Conservation (phyloP, 2,888 invertebrate genomes). For the Tethea ocularis region DNA sequence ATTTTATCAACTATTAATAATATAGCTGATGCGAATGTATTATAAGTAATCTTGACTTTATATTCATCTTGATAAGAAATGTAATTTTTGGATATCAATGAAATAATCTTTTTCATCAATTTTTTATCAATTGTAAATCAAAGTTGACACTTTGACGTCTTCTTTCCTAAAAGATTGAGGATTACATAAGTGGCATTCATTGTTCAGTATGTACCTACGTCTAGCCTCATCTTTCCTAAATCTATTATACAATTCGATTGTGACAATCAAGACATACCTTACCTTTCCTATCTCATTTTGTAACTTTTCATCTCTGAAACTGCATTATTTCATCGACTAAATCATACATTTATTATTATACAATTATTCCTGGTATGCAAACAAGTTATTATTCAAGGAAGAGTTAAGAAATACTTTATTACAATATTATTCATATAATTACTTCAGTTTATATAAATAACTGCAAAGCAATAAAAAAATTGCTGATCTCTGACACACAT, state of each 20-base stretch:
- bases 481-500: not conserved
- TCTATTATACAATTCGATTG: too few relatives aligned
- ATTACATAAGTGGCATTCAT: too few relatives aligned
- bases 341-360: too few relatives aligned
- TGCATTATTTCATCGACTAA: too few relatives aligned
- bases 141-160: too few relatives aligned
- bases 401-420: not conserved
- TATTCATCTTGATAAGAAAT: not conserved
- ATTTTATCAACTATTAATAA: conserved; percentile 17
- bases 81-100: not conserved
- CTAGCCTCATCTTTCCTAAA: too few relatives aligned
- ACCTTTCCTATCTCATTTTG: too few relatives aligned
- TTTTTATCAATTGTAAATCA: not conserved
- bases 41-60: not conserved
- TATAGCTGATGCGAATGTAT: not conserved
- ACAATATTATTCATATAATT: not conserved
- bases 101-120: not conserved
- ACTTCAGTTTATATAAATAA: not conserved
- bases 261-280: too few relatives aligned
- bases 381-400: not conserved
- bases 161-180: too few relatives aligned
- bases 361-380: too few relatives aligned
- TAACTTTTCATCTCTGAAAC: too few relatives aligned
- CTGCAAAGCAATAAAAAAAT: not conserved
- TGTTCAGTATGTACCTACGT: too few relatives aligned